Conservation (phyloP, 2,888 invertebrate species). For the Chymomyza amoena region DNA sequence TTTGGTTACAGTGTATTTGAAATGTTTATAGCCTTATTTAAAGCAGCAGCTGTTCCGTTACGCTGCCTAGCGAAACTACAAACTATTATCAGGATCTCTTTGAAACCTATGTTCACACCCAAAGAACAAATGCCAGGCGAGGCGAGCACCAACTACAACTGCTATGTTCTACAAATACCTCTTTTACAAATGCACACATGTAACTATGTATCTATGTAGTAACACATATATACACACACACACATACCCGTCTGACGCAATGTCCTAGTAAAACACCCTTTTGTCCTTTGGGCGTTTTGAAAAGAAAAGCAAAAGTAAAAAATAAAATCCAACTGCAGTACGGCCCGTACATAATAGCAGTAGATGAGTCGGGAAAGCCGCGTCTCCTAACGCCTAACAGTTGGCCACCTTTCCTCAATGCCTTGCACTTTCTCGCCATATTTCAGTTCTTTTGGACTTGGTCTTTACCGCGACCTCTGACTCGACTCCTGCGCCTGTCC, state of each 20-base stretch:
- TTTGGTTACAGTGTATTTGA: too few relatives aligned
- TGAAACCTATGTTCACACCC: neutral
- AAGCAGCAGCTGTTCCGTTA: neutral
- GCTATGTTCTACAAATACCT: too few relatives aligned
- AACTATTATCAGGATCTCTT: neutral
- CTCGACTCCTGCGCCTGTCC: neutral
- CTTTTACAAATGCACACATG: neutral
- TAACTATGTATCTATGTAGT: neutral
- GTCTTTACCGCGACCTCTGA: neutral
- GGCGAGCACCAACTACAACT: neutral
- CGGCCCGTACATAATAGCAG: neutral
- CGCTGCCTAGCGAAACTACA: neutral
- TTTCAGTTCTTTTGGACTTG: neutral
- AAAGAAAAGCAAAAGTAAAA: neutral
- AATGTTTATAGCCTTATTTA: neutral
- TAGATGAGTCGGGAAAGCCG: neutral
- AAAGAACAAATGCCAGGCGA: neutral
- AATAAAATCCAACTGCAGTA: neutral
- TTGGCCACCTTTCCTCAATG: constrained; percentile 10
- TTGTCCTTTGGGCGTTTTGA: neutral
- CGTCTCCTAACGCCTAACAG: neutral
- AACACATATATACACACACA: neutral
- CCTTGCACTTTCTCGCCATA: constrained; percentile 13
- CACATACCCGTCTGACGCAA: neutral
- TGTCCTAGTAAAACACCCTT: neutral